Conservation (phyloP, 2,797 vertebrate species). For the Prionace glauca region DNA sequence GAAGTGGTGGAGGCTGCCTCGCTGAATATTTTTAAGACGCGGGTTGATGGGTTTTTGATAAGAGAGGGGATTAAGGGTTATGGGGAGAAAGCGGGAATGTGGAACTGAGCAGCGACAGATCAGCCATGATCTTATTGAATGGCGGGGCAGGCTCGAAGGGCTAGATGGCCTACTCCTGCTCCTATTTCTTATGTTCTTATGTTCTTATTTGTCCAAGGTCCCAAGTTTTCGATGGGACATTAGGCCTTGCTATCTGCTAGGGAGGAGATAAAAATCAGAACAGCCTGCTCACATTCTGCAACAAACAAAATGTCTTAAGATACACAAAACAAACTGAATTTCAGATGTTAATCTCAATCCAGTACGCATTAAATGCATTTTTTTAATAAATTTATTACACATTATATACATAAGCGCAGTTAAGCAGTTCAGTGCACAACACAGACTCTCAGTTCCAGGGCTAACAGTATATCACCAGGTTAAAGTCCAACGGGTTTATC, state of each 20-base stretch:
- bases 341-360: neutral
- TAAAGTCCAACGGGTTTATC: no score
- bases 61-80: no score
- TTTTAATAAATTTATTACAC: constrained; percentile 15
- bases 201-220: neutral
- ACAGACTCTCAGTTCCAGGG: neutral
- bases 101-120: no score
- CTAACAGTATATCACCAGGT: neutral
- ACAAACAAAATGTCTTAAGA: neutral
- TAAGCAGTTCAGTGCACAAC: neutral
- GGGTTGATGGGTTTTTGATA: no score
- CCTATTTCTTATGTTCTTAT: no score
- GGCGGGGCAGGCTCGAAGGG: no score
- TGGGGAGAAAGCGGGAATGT: no score
- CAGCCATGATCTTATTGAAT: no score
- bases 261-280: neutral
- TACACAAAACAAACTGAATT: neutral
- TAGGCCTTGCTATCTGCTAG: neutral
- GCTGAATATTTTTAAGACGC: no score
- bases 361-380: neutral
- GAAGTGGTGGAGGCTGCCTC: no score
- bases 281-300: neutral
- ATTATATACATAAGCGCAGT: neutral
- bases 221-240: neutral
- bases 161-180: no score